These are phyloP conservation scores for Uloborus plumipes DNA, from an alignment of 2,888 invertebrate genomes.

Conservation along the genomic window DNA sequence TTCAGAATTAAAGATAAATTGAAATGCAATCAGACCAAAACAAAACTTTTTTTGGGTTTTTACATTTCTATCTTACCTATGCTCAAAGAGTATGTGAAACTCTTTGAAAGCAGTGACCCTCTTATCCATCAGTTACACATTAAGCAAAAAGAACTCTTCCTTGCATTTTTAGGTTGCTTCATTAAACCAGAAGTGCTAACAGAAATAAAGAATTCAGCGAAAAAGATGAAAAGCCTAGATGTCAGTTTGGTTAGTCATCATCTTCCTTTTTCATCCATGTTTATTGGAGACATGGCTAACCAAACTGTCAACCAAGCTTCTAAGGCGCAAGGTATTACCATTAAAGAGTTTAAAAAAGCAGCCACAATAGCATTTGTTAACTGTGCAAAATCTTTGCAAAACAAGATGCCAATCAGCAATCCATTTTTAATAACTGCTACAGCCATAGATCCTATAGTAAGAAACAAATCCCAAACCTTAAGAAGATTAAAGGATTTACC, in stretches of 20 bases:
- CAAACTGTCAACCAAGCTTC: neutral
- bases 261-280: neutral
- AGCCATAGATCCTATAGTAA: conserved; percentile 6
- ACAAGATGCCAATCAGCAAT: conserved; percentile 14
- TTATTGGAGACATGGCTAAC: conserved; percentile 9
- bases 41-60: neutral
- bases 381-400: conserved; percentile 3
- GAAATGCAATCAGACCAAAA: neutral
- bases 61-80: conserved; percentile 1
- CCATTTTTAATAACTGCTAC: conserved; percentile 7
- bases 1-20: neutral
- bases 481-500: neutral
- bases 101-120: neutral
- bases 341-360: neutral
- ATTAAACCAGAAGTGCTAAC: conserved; percentile 15
- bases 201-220: neutral
- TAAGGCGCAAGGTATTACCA: neutral
- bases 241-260: neutral
- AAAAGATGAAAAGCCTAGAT: neutral
- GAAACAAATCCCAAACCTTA: neutral
- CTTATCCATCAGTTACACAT: conserved; percentile 3
- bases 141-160: conserved; percentile 1
- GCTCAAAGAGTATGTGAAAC: conserved; percentile 12
- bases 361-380: neutral
- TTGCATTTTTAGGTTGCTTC: conserved; percentile 9